Evolutionary conservation across 2,888 invertebrate genomes (phyloP).

Genomic region (Parelbella ahira): DNA sequence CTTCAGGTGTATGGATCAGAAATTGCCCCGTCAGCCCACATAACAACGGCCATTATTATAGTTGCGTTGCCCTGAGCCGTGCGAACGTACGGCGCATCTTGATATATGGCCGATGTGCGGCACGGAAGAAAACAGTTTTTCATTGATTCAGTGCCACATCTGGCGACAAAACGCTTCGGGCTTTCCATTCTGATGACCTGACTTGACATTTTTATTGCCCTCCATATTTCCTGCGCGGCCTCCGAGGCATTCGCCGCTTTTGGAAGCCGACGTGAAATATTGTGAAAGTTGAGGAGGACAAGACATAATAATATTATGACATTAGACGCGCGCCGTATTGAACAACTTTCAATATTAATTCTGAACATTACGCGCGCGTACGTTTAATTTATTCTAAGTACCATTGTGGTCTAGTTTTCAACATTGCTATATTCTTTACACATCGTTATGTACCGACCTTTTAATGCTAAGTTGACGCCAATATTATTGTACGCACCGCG

Average conservation of each 20-base stretch:
- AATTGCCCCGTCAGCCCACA: constrained; percentile 64
- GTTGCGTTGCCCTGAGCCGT: constrained; percentile 39
- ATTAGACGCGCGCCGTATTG: constrained; percentile 42
- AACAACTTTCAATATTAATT: constrained; percentile 5
- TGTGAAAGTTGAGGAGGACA: constrained; percentile 64
- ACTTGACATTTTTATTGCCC: constrained; percentile 80
- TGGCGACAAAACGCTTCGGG: constrained; percentile 76
- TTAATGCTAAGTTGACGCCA: too few species aligned
- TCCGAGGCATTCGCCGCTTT: constrained; percentile 66
- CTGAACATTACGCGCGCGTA: too few species aligned
- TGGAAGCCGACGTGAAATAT: constrained; percentile 68
- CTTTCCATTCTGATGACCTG: constrained; percentile 79
- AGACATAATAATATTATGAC: constrained; percentile 62
- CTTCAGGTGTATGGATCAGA: constrained; percentile 62
- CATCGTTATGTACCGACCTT: too few species aligned
- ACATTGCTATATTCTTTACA: too few species aligned
- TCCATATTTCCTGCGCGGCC: constrained; percentile 71
- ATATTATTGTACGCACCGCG: too few species aligned
- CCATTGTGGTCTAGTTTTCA: too few species aligned
- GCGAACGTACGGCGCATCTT: constrained; percentile 39
- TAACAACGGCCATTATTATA: constrained; percentile 59
- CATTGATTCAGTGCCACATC: constrained; percentile 79
- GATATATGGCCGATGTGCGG: constrained; percentile 65
- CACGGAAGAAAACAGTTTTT: constrained; percentile 78
- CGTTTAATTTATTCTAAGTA: too few species aligned